Base-by-base conservation (phyloP, 2,113 vertebrate species). In the Mola mola region DNA sequence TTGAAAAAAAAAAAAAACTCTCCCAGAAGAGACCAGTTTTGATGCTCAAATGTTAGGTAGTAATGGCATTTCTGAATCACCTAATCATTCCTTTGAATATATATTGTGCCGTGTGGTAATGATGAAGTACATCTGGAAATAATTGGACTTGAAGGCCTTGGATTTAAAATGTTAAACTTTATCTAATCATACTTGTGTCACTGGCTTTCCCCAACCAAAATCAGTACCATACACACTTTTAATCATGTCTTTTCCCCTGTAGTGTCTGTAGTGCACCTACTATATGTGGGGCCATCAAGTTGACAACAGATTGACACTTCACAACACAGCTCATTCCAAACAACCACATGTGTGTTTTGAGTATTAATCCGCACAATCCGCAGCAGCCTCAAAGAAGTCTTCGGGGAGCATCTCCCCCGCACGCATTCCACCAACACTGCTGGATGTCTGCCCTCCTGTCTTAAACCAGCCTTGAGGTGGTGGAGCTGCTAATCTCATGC, bases 391-490 rank as follows among this genome's bases (percentile, higher is more conserved):
- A 81, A 73, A 82, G 70, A 64, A 66, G 79, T 90, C 85, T 86
- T 75, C 26, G 19, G 71, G 84, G 82, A 65, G 66, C 67, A 22
- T 72, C 82, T 77, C 77, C 78, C 75, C 83, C 78, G 42, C 84
- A 84, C 20, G 62, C 77, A 87, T 84, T 77, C 81, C 84, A 87
- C 82, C 85, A 85, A 82, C 78, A 64, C 78, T 57, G 78, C 72
- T 82, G 60, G 43, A 78, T 61, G 75, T 66, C 78, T 75, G 84
- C 80, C 68, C 79, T 78, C 61, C 76, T 56, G 87, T 84, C 78
- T 86, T 83, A 87, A 84, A 70, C 73, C 81, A 87, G 78, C 89
- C 88, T 90, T 66, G 73, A 64, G 88, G 86, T 83, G 78, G 52
- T 72, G 72, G 72, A 74, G 72, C 69, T 47, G 77, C 83, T 87